Percentiles rank a stretch among this genome's conserved stretches.
These are phyloP conservation scores for Chinchilla lanigera DNA, from an alignment of 2,113 vertebrate species.

Conservation along the genomic window DNA sequence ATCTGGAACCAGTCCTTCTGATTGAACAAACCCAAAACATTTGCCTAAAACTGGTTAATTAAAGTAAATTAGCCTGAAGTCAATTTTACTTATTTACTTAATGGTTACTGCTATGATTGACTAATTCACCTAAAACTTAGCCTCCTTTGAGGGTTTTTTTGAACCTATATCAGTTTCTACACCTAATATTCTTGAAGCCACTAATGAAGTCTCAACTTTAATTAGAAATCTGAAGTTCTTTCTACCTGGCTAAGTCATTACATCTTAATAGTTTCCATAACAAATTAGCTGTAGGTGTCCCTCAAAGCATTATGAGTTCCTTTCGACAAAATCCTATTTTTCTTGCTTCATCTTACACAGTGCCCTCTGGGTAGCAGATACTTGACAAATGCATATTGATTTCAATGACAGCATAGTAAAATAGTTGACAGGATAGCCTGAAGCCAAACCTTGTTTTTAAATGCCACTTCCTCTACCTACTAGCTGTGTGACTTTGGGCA, in stretches of 20 bases:
- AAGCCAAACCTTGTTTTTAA: not conserved
- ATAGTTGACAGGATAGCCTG: not conserved
- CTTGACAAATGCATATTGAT: not conserved
- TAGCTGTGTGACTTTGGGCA: not conserved
- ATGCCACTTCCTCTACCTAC: not conserved
- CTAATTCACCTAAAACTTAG: slow-evolving; percentile 8
- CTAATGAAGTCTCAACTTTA: slow-evolving; percentile 24
- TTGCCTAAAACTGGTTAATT: not conserved
- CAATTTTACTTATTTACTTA: slow-evolving; percentile 49
- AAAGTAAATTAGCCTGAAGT: not conserved
- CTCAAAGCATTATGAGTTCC: not conserved
- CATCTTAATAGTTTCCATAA: not conserved
- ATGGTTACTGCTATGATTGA: not conserved
- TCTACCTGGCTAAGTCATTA: not conserved
- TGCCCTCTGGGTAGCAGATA: not conserved
- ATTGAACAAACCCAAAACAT: not conserved
- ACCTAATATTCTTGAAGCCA: not conserved
- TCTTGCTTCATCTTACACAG: not conserved
- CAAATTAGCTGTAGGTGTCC: not conserved
- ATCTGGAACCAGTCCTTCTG: not conserved
- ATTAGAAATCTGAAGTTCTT: not conserved
- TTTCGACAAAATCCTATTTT: not conserved
- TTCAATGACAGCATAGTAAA: not conserved
- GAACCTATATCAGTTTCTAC: not conserved
- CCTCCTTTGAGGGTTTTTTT: not conserved